phyloP scores from a whole-genome alignment of 2,888 invertebrate species.

The Acrocyrtus sp. region DNA sequence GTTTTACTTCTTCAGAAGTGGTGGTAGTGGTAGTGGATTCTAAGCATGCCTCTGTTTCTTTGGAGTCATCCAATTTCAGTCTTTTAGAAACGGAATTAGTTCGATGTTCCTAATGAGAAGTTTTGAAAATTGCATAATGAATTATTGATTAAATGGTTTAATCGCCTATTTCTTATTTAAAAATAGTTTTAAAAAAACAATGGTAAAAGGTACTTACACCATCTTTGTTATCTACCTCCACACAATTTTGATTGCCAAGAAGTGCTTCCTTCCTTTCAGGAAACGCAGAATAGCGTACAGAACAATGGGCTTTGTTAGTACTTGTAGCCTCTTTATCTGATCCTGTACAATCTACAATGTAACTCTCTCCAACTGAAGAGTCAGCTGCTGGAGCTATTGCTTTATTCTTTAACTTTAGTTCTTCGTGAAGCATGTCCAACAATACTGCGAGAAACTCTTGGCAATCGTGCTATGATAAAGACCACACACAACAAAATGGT shows the following conservation, averaged over 20 bases:
- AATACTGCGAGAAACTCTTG: conserved; percentile 75
- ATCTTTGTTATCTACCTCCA: too few relatives aligned
- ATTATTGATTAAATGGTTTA: too few relatives aligned
- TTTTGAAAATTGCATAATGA: not conserved
- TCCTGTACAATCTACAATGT: conserved; percentile 21
- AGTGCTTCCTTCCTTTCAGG: not conserved
- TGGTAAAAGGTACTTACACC: too few relatives aligned
- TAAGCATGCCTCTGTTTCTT: not conserved
- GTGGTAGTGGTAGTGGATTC: not conserved
- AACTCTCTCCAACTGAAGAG: conserved; percentile 35
- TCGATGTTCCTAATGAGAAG: too few relatives aligned
- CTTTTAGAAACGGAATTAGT: conserved; percentile 21
- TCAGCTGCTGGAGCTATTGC: conserved; percentile 14
- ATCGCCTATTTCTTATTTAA: too few relatives aligned
- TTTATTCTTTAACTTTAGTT: conserved; percentile 68
- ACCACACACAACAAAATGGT: conserved; percentile 25
- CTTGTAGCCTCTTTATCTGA: not conserved
- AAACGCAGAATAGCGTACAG: too few relatives aligned
- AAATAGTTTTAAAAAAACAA: not conserved
- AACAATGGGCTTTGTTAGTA: not conserved
- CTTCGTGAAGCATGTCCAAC: conserved; percentile 73
- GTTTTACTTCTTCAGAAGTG: conserved; percentile 12
- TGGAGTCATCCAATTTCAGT: conserved; percentile 28
- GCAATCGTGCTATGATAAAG: conserved; percentile 73
- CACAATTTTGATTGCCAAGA: too few relatives aligned